A percentile compares a stretch with the other conserved stretches of the same genome.
Conservation (phyloP, 2,113 vertebrate genomes). For the Onychorhynchus coronatus region DNA sequence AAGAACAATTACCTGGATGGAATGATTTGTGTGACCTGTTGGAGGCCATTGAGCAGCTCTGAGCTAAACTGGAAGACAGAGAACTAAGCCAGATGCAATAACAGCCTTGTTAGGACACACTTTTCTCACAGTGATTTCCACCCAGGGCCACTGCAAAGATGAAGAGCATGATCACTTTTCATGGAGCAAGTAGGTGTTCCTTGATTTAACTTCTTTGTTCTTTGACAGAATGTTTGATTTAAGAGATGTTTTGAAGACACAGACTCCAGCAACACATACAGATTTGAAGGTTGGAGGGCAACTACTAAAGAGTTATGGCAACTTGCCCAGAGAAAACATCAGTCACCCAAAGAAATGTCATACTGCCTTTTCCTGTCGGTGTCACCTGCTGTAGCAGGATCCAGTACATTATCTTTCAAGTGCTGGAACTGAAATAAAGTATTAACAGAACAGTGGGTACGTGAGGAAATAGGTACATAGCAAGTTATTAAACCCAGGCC, state of each 20-base stretch:
- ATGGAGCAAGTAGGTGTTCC: neutral
- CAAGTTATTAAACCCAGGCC: neutral
- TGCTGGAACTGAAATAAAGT: neutral
- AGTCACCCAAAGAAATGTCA: neutral
- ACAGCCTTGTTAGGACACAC: neutral
- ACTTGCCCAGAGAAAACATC: neutral
- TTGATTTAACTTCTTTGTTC: neutral
- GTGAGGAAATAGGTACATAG: neutral
- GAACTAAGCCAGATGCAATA: conserved; percentile 14
- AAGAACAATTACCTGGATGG: neutral
- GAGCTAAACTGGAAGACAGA: conserved; percentile 37
- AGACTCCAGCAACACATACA: neutral
- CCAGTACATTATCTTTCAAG: neutral
- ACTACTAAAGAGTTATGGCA: neutral
- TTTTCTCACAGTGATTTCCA: neutral
- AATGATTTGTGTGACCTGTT: conserved; percentile 31
- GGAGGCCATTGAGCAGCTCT: conserved; percentile 39
- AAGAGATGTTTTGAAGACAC: neutral
- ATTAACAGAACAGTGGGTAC: neutral
- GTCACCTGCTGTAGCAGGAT: neutral
- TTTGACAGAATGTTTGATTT: neutral
- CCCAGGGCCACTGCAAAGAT: neutral
- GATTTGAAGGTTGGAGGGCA: neutral
- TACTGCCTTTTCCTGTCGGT: neutral
- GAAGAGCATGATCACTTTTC: neutral